These are phyloP conservation scores for Drosophila leontia DNA, from an alignment of 1,140 invertebrate species.

Conservation along the genomic window DNA sequence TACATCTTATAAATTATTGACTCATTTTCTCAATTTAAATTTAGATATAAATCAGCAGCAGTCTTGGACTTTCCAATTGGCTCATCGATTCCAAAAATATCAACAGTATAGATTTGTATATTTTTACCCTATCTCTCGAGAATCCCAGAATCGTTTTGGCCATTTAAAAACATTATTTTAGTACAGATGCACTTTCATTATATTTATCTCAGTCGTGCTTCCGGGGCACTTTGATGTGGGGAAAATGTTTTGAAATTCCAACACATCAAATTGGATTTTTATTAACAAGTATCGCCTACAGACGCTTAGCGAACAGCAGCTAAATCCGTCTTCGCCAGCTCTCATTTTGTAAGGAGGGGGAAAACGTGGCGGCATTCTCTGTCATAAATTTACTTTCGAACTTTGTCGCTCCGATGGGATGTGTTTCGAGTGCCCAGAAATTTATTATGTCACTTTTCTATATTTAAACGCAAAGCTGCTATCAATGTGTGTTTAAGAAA, in stretches of 20 bases:
- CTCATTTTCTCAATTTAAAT: background rate
- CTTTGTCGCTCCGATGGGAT: constrained; percentile 32
- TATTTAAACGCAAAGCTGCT: constrained; percentile 37
- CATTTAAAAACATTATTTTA: constrained; percentile 9
- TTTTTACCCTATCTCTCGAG: background rate
- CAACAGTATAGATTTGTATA: constrained; percentile 4
- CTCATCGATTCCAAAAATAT: constrained; percentile 22
- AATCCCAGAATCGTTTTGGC: background rate
- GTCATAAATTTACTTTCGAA: constrained; percentile 62
- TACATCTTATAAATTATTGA: background rate
- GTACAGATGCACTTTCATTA: constrained; percentile 3
- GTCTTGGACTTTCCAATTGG: constrained; percentile 6
- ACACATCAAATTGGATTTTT: constrained; percentile 23
- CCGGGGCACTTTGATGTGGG: background rate
- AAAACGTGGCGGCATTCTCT: constrained; percentile 6
- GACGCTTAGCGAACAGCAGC: background rate
- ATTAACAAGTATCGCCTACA: constrained; percentile 24
- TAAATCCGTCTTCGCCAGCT: constrained; percentile 18
- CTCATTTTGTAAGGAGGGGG: background rate
- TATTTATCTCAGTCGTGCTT: constrained; percentile 6
- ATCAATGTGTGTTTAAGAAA: constrained; percentile 18
- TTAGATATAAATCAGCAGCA: background rate
- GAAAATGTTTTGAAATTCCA: constrained; percentile 11
- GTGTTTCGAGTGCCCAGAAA: constrained; percentile 20
- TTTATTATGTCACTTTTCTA: constrained; percentile 64